Evolutionary conservation across 2,888 invertebrate genomes (phyloP).

Genomic region (Conops quadrifasciatus): DNA sequence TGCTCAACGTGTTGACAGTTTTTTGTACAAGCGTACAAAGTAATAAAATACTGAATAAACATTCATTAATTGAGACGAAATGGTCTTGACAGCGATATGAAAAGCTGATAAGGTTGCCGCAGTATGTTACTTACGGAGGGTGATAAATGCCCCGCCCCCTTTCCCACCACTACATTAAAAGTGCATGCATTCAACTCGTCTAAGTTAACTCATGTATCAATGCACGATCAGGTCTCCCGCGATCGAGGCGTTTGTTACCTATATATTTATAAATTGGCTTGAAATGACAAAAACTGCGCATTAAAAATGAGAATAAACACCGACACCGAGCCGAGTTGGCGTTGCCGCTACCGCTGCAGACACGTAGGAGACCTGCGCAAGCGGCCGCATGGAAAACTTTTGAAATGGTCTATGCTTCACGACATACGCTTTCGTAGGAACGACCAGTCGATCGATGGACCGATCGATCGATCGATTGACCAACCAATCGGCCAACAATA

Average conservation of each 20-base stretch:
- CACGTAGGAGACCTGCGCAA: conserved; percentile 17
- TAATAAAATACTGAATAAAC: conserved; percentile 6
- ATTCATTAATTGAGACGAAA: conserved; percentile 32
- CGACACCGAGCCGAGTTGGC: neutral
- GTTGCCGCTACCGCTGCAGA: neutral
- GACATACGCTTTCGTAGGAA: no score
- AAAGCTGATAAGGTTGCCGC: conserved; percentile 16
- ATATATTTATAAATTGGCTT: conserved; percentile 22
- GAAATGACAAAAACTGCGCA: conserved; percentile 17
- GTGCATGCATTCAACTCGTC: no score
- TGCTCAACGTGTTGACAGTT: neutral
- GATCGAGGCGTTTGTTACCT: no score
- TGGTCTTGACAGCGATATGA: neutral
- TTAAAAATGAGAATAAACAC: conserved; percentile 11
- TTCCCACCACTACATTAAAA: no score
- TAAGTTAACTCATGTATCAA: neutral
- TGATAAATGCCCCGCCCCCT: no score
- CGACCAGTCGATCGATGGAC: no score
- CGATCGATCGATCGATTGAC: no score
- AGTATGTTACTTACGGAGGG: no score
- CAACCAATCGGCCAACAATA: no score
- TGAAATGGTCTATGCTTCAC: no score
- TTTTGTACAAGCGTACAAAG: neutral
- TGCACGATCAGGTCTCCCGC: neutral
- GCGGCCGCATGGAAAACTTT: no score